These are phyloP conservation scores for Petrocephalus microphthalmus DNA, from an alignment of 2,113 vertebrate genomes.

Conservation along the genomic window DNA sequence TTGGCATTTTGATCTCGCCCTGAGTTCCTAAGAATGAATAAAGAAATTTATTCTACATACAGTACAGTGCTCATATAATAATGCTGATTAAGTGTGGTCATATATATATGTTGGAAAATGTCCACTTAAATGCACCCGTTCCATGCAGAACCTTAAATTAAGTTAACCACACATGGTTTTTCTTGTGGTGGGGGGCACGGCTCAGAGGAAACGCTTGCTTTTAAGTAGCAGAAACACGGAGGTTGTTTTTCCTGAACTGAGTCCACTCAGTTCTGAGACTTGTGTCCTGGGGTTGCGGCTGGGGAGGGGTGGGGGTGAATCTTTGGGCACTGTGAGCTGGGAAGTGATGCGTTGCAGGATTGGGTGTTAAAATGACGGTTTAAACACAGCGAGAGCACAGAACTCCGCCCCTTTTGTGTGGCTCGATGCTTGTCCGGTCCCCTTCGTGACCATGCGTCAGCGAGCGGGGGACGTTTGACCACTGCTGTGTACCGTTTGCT, in stretches of 20 bases:
- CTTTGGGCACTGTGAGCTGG: background rate
- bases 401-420: conserved; percentile 36
- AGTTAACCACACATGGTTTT: background rate
- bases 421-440: conserved; percentile 34
- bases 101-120: background rate
- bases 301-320: background rate
- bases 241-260: background rate
- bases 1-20: background rate
- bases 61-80: background rate
- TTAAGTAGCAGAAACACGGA: background rate
- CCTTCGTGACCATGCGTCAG: conserved; percentile 21
- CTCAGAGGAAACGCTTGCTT: background rate
- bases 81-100: background rate
- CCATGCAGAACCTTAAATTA: background rate
- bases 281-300: background rate
- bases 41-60: background rate
- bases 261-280: background rate
- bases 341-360: background rate
- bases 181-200: background rate
- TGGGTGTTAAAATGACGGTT: background rate
- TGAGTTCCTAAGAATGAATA: background rate
- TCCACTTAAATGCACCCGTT: background rate
- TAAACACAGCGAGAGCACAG: conserved; percentile 30
- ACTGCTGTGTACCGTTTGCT: background rate
- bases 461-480: background rate